Evolutionary conservation across 2,113 vertebrate species (phyloP), one percentile per base, ranked within the genome.

Genomic region (Centropus bengalensis): DNA sequence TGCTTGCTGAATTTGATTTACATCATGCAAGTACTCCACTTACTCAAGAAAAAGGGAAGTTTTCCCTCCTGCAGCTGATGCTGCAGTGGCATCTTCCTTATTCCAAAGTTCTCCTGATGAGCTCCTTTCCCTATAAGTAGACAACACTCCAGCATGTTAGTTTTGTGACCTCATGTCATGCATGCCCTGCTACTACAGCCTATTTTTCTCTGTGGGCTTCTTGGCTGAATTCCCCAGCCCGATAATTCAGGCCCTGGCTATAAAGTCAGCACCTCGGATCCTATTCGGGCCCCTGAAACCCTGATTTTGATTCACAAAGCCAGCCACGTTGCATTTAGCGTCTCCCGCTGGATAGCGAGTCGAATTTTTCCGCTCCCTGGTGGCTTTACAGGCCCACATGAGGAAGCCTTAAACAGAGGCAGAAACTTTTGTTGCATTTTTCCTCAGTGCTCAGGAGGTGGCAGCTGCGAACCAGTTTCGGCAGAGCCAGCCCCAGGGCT

Each of bases 331-430:
- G 64, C 3, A 24, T 58, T 82, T 33, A 68, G 40, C 36, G 12
- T 15, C 86, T 68, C 8, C 32, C 20, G 12, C 6, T 1, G 6
- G n/a, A 23, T 36, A 3, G 13, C 5, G 10, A 7, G 26, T 7
- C 8, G 12, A 28, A 28, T 81, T 56, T 55, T 33, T 77, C 24
- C 4, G 0, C 44, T 16, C 22, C 1, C 28, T 0, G 30, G 3
- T 1, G 5, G 19, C 18, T 12, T 55, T 18, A 15, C 9, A 9
- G 42, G 8, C 7, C 6, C 0, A 0, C 5, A 6, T 3, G 42
- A 36, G 15, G 51, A 36, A 80, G 33, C 55, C 19, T n/a, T 27
- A 36, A 9, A 4, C n/a, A 1, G 1, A 1, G 47, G 19, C 42
- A n/a, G 12, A 6, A 33, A 38, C 52, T 68, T n/a, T 85, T 88